A percentile compares a stretch with the other conserved stretches of the same genome.
These are phyloP conservation scores for Camelus dromedarius DNA, from an alignment of 2,113 vertebrate genomes.

Conservation along the genomic window DNA sequence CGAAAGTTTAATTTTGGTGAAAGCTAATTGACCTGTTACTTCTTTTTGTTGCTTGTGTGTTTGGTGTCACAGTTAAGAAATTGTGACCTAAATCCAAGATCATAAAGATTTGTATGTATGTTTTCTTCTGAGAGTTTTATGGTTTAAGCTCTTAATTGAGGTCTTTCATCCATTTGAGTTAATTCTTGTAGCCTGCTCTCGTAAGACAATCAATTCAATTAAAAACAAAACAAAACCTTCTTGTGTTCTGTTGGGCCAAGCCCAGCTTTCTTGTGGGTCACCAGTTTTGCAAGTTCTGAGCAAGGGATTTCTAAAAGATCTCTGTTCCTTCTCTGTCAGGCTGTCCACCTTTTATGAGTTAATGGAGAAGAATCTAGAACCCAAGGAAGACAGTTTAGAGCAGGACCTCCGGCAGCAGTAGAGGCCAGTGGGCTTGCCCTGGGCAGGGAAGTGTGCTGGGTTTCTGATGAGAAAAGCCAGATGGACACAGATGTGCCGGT, in stretches of 20 bases:
- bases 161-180: conserved; percentile 37
- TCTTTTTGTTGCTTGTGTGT: background rate
- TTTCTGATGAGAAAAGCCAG: background rate
- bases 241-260: background rate
- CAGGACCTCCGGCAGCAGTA: background rate
- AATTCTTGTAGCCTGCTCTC: background rate
- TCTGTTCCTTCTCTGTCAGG: background rate
- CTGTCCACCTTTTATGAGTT: background rate
- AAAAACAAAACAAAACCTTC: background rate
- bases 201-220: conserved; percentile 18
- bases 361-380: background rate
- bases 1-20: conserved; percentile 32
- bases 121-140: conserved; percentile 40
- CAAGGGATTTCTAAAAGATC: background rate
- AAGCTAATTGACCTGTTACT: conserved; percentile 38
- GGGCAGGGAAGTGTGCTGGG: too few relatives aligned
- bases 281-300: background rate
- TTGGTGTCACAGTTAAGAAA: conserved; percentile 37
- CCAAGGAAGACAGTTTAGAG: background rate
- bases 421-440: background rate
- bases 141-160: background rate
- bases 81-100: conserved; percentile 25
- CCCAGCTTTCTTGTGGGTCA: background rate
- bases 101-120: conserved; percentile 21
- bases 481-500: background rate